Conservation (phyloP, 2,113 vertebrate genomes). For the Cryptotis parvus region DNA sequence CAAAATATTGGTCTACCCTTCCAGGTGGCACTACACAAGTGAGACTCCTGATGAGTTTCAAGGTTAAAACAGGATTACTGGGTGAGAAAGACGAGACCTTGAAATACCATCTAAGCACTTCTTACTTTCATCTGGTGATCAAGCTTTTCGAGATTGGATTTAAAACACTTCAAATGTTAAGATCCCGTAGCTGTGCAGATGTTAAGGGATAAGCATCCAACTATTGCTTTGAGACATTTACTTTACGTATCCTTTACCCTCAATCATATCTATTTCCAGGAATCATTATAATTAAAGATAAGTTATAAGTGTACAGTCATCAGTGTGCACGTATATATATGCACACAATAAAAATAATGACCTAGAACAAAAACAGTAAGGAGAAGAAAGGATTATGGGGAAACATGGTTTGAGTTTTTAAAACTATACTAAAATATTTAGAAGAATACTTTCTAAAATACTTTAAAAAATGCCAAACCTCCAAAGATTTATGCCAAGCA, state of each 20-base stretch:
- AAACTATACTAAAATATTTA: not conserved
- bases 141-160: conserved; percentile 19
- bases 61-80: not conserved
- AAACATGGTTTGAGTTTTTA: not conserved
- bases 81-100: not conserved
- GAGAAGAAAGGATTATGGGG: not conserved
- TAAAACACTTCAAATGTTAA: conserved; percentile 17
- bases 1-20: conserved; percentile 42
- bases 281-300: not conserved
- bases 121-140: not conserved
- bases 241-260: not conserved
- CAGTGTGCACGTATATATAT: too few species aligned
- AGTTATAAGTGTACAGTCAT: too few species aligned
- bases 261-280: not conserved
- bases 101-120: not conserved
- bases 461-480: not conserved
- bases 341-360: not conserved
- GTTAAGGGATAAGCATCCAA: not conserved
- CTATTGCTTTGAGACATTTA: not conserved
- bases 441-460: not conserved
- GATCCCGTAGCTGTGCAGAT: not conserved
- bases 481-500: not conserved
- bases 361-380: not conserved
- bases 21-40: not conserved
- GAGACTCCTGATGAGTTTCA: not conserved